Evolutionary conservation across 2,888 invertebrate genomes (phyloP).

Genomic region (Bombylius discolor): DNA sequence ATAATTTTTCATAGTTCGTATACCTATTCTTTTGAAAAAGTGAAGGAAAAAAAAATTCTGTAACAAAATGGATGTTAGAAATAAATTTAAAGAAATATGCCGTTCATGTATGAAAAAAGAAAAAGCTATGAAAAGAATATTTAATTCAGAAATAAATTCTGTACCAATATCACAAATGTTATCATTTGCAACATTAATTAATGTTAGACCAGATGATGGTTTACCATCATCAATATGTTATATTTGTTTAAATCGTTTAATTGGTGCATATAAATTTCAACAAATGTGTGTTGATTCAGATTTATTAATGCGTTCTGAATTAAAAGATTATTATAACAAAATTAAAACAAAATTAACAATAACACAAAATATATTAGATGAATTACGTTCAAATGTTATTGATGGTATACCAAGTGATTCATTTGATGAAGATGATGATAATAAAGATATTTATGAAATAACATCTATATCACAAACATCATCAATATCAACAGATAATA

Average conservation of each 20-base stretch:
- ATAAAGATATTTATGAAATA: background rate
- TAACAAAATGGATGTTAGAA: background rate
- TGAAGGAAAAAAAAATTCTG: too few species aligned
- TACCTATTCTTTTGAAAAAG: too few species aligned
- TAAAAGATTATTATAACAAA: background rate
- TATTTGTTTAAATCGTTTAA: constrained; percentile 10
- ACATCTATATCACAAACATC: too few species aligned
- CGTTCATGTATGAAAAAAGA: background rate
- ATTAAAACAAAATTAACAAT: background rate
- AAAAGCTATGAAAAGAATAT: background rate
- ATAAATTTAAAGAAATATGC: background rate
- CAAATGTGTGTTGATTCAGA: constrained; percentile 14
- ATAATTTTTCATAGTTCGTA: too few species aligned
- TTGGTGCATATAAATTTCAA: constrained; percentile 14
- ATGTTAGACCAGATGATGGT: constrained; percentile 10
- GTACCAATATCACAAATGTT: constrained; percentile 1
- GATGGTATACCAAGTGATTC: background rate
- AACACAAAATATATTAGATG: background rate
- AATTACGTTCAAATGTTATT: background rate
- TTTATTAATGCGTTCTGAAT: background rate
- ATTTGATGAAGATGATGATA: background rate
- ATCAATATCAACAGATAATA: background rate
- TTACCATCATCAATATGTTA: constrained; percentile 13
- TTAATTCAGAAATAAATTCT: background rate
- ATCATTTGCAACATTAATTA: background rate